Base-by-base conservation (phyloP, 1,140 invertebrate genomes). In the Pseudomyrmex gracilis region DNA sequence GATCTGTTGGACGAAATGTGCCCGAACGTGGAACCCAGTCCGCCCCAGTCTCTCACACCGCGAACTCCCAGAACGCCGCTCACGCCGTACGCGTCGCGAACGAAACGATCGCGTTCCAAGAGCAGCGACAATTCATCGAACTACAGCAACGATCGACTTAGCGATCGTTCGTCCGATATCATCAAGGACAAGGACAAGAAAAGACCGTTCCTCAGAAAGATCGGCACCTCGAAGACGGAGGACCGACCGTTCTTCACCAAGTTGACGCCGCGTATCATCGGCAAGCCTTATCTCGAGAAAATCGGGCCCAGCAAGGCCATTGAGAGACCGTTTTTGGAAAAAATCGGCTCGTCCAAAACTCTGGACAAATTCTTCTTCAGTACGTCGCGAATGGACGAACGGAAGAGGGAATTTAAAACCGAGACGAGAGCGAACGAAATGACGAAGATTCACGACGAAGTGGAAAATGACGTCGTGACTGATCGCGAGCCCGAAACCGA, bases 51-150 rank as follows among this genome's bases (percentile, higher is more conserved):
- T 20, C 70, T 93, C 53, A 94, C 93, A 0, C 92, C 93, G 4
- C 85, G 90, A 68, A 94, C 93, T 0, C 93, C 93, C 8, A 88
- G 91, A 63, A 94, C 93, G 0, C 93, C 93, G 1, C 67, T 92
- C 7, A 94, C 91, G 3, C 90, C 91, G 0, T 90, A 93, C 22
- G 90, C 91, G 7, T 60, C 66, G 22, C 74, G 92, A 0, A 94
- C 86, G 51, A 94, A 93, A 57, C 82, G 93, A 0, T 91, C 93
- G 0, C 85, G 93, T 22, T 94, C 93, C 2, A 94, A 94, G 83
- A 94, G 93, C 73, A 94, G 93, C 71, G 93, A 94, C 22, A 94
- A 94, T 51, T 94, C 93, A 0, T 93, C 91, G 1, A 94, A 93
- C 57, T 94, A 93, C 77, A 93, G 93, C 61, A 93, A 91, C 85